These are phyloP conservation scores for Hipposideros larvatus DNA, from an alignment of 2,797 vertebrate genomes.

Conservation along the genomic window DNA sequence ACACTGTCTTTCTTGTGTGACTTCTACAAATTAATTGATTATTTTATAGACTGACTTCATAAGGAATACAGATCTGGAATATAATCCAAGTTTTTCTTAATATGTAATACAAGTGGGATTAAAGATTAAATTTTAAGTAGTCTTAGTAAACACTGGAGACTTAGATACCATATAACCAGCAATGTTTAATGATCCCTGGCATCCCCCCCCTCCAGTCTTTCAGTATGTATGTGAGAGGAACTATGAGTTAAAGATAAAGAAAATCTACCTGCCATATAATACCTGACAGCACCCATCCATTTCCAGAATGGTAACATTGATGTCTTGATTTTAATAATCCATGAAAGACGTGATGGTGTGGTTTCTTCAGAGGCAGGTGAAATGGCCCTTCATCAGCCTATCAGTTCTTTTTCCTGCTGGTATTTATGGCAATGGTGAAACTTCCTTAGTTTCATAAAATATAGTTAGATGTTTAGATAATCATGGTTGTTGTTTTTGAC, in stretches of 20 bases:
- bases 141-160: neutral
- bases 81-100: neutral
- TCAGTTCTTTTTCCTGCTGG: neutral
- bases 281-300: neutral
- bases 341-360: neutral
- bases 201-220: neutral
- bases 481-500: neutral
- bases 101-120: neutral
- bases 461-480: neutral
- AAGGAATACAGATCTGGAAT: neutral
- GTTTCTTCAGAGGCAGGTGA: neutral
- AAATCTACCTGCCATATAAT: neutral
- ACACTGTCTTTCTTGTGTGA: neutral
- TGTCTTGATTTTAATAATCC: conserved; percentile 27
- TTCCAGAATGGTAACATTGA: conserved; percentile 27
- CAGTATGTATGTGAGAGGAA: neutral
- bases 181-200: neutral
- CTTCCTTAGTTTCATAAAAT: conserved; percentile 39
- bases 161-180: neutral
- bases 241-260: neutral
- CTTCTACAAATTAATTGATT: neutral
- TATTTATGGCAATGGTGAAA: conserved; percentile 9
- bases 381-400: neutral
- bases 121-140: neutral
- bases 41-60: neutral